A percentile compares a stretch with the other conserved stretches of the same genome.
phyloP scores from a whole-genome alignment of 2,888 invertebrate genomes.

The Drosophila conformis region DNA sequence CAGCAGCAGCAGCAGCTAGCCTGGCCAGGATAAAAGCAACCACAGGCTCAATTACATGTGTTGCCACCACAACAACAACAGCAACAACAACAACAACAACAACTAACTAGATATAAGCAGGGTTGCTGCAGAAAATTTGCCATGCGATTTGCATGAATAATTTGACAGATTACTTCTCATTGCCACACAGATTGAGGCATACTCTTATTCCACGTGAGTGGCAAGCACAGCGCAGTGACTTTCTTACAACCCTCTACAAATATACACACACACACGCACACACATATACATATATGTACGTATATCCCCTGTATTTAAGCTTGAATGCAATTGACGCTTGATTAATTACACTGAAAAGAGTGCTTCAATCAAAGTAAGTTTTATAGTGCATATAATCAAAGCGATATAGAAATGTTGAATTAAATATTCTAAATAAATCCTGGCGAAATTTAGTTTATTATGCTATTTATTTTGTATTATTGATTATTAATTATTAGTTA shows the following conservation, averaged over 20 bases:
- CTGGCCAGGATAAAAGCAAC: constrained; percentile 42
- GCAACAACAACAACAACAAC: constrained; percentile 13
- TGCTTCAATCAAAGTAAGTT: too few species aligned
- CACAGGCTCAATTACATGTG: constrained; percentile 66
- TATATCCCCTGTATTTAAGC: not conserved
- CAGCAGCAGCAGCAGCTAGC: constrained; percentile 11
- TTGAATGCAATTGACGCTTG: not conserved
- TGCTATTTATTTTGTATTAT: not conserved
- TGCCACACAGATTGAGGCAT: constrained; percentile 29
- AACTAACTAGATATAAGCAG: constrained; percentile 17
- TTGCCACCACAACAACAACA: constrained; percentile 18
- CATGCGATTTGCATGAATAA: constrained; percentile 79
- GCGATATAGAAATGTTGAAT: not conserved
- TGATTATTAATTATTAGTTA: not conserved
- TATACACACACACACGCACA: not conserved
- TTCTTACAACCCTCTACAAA: constrained; percentile 9
- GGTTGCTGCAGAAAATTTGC: constrained; percentile 36
- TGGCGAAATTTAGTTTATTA: too few species aligned
- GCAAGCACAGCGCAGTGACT: not conserved
- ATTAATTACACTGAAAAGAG: constrained; percentile 8
- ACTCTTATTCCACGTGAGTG: constrained; percentile 8
- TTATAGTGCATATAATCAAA: not conserved
- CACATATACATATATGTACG: not conserved
- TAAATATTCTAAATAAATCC: not conserved
- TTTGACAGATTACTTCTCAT: constrained; percentile 78